Percentiles rank a stretch among this genome's conserved stretches.
Conservation (phyloP, 2,888 invertebrate species). For the Xestia rhomboidea region DNA sequence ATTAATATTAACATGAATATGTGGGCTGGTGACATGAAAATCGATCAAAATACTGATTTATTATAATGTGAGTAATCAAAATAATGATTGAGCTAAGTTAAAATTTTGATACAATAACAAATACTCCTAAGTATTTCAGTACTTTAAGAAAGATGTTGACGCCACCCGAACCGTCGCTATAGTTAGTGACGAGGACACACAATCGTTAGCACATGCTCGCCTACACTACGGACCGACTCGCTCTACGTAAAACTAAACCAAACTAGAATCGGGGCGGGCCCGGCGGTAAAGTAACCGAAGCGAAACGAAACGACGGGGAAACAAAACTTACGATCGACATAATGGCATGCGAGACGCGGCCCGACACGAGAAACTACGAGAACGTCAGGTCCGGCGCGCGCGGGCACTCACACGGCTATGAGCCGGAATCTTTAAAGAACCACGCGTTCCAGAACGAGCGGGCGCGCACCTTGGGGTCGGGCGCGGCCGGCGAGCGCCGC, state of each 20-base stretch:
- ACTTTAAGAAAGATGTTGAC: slow-evolving; percentile 61
- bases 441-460: slow-evolving; percentile 92
- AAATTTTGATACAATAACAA: slow-evolving; percentile 4
- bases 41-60: slow-evolving; percentile 59
- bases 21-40: slow-evolving; percentile 73
- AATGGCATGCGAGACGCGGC: slow-evolving; percentile 84
- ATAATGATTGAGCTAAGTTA: slow-evolving; percentile 14
- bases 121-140: slow-evolving; percentile 30
- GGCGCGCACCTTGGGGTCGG: slow-evolving; percentile 93
- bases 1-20: slow-evolving; percentile 73
- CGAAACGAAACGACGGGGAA: slow-evolving; percentile 68
- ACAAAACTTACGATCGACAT: slow-evolving; percentile 89
- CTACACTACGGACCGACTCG: slow-evolving; percentile 72
- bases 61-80: slow-evolving; percentile 15
- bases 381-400: slow-evolving; percentile 63
- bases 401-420: slow-evolving; percentile 66
- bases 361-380: slow-evolving; percentile 67
- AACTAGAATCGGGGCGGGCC: slow-evolving; percentile 63
- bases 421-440: slow-evolving; percentile 89
- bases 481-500: slow-evolving; percentile 79
- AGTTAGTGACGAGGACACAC: slow-evolving; percentile 72
- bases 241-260: slow-evolving; percentile 67
- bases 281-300: slow-evolving; percentile 65
- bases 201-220: slow-evolving; percentile 73
- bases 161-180: slow-evolving; percentile 67